phyloP scores from a whole-genome alignment of 2,797 vertebrate genomes.

The Tenualosa ilisha region DNA sequence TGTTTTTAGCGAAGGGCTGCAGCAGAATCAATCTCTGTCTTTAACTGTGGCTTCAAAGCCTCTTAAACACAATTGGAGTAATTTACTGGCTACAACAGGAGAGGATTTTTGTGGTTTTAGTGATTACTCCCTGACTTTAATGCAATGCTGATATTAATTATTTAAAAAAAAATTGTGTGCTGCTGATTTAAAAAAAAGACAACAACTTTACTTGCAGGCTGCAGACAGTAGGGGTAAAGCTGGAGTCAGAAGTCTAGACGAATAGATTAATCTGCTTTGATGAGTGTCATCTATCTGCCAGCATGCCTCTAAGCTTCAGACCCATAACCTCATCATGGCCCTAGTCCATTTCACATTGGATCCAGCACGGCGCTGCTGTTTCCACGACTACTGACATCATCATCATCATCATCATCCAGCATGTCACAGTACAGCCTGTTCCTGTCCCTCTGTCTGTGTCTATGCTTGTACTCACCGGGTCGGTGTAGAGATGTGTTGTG shows the following conservation, averaged over 20 bases:
- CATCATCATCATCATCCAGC: neutral
- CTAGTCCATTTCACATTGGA: neutral
- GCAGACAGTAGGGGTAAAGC: conserved; percentile 1
- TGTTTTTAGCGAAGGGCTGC: neutral
- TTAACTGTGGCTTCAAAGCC: neutral
- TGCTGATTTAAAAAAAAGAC: neutral
- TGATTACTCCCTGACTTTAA: neutral
- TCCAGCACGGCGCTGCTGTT: neutral
- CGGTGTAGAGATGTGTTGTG: neutral
- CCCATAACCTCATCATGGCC: neutral
- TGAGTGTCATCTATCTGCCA: conserved; percentile 39
- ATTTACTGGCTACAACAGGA: neutral
- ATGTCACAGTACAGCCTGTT: neutral
- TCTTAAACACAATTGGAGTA: neutral
- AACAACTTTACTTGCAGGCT: neutral
- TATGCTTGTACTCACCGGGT: neutral
- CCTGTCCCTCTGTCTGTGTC: too few species aligned
- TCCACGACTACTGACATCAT: neutral
- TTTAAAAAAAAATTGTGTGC: neutral
- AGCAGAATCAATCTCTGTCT: neutral
- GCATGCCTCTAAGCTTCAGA: neutral
- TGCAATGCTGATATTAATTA: neutral
- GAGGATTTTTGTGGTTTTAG: neutral
- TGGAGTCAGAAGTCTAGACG: conserved; percentile 34
- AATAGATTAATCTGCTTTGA: conserved; percentile 57